Evolutionary conservation across 2,113 vertebrate genomes (phyloP).

Genomic region (Cephalopholis sonnerati): DNA sequence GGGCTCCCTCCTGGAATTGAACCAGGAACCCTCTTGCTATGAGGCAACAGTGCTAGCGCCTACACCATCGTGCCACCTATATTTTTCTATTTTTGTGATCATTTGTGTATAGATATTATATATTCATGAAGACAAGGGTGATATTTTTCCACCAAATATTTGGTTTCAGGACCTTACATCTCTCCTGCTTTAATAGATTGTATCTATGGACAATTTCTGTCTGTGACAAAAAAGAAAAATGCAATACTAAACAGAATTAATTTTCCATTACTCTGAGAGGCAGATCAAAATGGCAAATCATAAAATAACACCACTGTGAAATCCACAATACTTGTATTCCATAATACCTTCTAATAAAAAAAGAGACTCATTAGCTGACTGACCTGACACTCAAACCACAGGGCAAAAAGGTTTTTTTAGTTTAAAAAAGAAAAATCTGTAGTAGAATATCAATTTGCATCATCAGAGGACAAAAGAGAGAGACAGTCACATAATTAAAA

Average conservation of each 20-base stretch:
- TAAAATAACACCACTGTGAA: not conserved
- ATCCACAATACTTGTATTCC: not conserved
- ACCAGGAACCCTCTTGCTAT: no score
- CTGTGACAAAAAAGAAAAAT: not conserved
- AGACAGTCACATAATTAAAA: not conserved
- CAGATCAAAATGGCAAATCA: not conserved
- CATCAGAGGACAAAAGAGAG: not conserved
- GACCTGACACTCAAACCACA: not conserved
- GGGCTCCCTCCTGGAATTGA: no score
- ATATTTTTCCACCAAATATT: no score
- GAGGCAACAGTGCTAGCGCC: no score
- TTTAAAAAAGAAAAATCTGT: no score
- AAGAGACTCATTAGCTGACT: slow-evolving; percentile 15
- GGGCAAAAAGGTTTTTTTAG: not conserved
- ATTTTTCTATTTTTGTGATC: not conserved
- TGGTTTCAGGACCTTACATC: no score
- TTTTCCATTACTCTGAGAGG: not conserved
- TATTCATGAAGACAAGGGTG: not conserved
- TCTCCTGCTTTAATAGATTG: not conserved
- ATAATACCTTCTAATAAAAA: not conserved
- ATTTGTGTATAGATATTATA: no score
- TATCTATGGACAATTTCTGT: not conserved
- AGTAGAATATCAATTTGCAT: no score
- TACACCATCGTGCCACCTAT: no score
- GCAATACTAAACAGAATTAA: not conserved